A percentile compares a stretch with the other conserved stretches of the same genome.
Conservation (phyloP, 2,797 vertebrate species). For the Leontopithecus rosalia region DNA sequence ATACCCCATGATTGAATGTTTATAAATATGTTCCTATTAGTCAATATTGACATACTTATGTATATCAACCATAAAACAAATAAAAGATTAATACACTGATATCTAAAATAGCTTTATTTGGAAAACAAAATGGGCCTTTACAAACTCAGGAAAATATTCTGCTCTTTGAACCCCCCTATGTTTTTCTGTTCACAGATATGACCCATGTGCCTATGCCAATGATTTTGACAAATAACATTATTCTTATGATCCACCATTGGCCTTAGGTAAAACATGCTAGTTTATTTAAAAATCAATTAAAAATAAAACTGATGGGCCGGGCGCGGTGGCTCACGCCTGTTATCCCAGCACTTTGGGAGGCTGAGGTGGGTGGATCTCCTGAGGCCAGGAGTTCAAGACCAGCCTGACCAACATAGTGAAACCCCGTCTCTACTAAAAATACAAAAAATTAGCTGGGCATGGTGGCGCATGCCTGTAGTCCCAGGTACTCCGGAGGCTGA, state of each 20-base stretch:
- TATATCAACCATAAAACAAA: rapidly evolving
- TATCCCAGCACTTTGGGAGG: too few relatives aligned
- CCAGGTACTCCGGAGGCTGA: too few relatives aligned
- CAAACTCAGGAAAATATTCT: not conserved
- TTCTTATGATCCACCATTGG: not conserved
- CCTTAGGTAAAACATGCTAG: conserved; percentile 32
- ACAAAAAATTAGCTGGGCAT: too few relatives aligned
- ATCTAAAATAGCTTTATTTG: rapidly evolving
- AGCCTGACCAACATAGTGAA: too few relatives aligned
- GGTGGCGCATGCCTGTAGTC: too few relatives aligned
- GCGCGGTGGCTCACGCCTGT: too few relatives aligned
- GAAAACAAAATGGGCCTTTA: not conserved
- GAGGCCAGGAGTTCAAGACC: too few relatives aligned
- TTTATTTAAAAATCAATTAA: conserved; percentile 38
- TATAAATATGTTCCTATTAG: too few relatives aligned
- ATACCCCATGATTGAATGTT: not conserved
- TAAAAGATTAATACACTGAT: too few relatives aligned
- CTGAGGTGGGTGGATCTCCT: too few relatives aligned
- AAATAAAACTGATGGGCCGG: not conserved
- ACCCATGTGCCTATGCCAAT: not conserved
- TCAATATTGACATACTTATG: not conserved
- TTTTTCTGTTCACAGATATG: not conserved
- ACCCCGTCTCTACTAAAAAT: too few relatives aligned
- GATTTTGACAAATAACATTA: not conserved
- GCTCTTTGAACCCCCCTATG: not conserved